phyloP scores from a whole-genome alignment of 2,797 vertebrate genomes.

The Cossypha caffra region DNA sequence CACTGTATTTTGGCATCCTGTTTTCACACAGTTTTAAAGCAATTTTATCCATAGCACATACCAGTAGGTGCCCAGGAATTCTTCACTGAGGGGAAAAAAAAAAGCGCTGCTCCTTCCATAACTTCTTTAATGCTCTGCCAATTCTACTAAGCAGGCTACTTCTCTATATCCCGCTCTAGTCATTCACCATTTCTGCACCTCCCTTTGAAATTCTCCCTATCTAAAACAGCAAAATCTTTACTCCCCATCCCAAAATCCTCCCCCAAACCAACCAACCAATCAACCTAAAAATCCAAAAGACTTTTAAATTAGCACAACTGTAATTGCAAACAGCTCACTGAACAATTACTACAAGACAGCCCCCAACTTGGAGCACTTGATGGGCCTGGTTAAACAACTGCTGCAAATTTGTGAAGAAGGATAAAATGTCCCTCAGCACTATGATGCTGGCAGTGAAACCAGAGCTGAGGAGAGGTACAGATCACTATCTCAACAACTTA shows the following conservation, averaged over 20 bases:
- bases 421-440: constrained; percentile 39
- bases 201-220: background rate
- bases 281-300: background rate
- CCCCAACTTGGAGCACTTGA: background rate
- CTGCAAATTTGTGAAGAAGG: constrained; percentile 1
- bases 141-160: background rate
- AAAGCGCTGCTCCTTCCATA: background rate
- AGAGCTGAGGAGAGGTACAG: constrained; percentile 25
- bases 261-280: background rate
- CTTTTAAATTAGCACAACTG: background rate
- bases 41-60: background rate
- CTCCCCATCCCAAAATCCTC: background rate
- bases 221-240: background rate
- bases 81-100: background rate
- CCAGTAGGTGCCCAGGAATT: background rate
- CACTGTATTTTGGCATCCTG: background rate
- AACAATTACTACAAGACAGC: background rate
- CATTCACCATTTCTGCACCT: background rate
- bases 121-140: background rate
- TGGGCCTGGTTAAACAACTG: constrained; percentile 46
- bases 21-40: background rate
- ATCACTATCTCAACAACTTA: constrained; percentile 14
- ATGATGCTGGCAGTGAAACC: background rate
- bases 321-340: background rate
- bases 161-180: background rate